A percentile compares a stretch with the other conserved stretches of the same genome.
These are phyloP conservation scores for Neodiprion virginianus DNA, from an alignment of 1,140 invertebrate genomes.

Conservation along the genomic window DNA sequence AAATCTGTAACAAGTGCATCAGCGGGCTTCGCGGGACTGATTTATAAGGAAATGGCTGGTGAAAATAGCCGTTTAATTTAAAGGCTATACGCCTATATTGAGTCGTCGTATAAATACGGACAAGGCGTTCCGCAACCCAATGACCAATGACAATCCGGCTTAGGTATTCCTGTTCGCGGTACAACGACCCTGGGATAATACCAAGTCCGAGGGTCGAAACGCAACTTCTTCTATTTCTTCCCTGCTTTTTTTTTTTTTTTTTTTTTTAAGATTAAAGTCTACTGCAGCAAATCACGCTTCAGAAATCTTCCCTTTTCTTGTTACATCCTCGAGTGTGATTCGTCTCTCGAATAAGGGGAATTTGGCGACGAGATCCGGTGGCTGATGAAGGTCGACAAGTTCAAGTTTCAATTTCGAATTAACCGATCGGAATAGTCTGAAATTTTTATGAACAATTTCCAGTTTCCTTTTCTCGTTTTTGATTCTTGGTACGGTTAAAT, in stretches of 20 bases:
- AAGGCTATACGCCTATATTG: neutral
- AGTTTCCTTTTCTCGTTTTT: too few species aligned
- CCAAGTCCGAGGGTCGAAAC: neutral
- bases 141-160: neutral
- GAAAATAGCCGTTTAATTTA: constrained; percentile 3
- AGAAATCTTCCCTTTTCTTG: neutral
- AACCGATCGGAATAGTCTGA: too few species aligned
- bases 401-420: too few species aligned
- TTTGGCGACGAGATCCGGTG: too few species aligned
- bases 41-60: too few species aligned
- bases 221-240: neutral
- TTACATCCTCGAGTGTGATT: neutral
- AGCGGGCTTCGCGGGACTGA: too few species aligned
- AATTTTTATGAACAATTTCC: too few species aligned
- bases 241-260: neutral
- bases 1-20: too few species aligned
- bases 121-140: neutral
- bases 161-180: neutral
- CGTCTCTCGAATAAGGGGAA: neutral
- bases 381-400: too few species aligned
- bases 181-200: neutral
- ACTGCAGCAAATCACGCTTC: neutral
- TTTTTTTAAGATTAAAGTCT: neutral
- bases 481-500: too few species aligned
- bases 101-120: too few species aligned